A percentile compares a stretch with the other conserved stretches of the same genome.
Evolutionary conservation across 2,888 invertebrate species (phyloP).

Genomic region (Phasia obesa): DNA sequence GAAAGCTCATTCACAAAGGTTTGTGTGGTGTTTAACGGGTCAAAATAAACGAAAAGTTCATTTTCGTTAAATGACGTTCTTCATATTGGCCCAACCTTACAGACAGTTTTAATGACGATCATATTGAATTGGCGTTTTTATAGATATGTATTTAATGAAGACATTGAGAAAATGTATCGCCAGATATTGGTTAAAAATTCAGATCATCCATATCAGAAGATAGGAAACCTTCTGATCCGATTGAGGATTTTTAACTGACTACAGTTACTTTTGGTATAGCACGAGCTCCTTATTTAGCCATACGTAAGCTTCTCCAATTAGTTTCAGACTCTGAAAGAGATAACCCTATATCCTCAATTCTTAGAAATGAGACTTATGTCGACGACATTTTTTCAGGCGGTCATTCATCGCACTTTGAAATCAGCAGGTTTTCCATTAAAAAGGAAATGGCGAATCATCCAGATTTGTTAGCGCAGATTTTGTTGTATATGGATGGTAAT

Average conservation of each 20-base stretch:
- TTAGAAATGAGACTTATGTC: constrained; percentile 70
- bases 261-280: constrained; percentile 65
- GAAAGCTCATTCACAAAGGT: not conserved
- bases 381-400: too few relatives aligned
- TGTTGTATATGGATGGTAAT: too few relatives aligned
- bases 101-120: not conserved
- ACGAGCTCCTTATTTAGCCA: constrained; percentile 66
- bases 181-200: too few relatives aligned
- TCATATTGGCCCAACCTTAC: not conserved
- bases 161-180: constrained; percentile 26
- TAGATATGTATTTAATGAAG: constrained; percentile 32
- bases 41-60: too few relatives aligned
- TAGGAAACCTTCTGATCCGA: constrained; percentile 28
- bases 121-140: constrained; percentile 26
- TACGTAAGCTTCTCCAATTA: constrained; percentile 25
- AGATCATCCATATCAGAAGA: constrained; percentile 52
- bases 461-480: too few relatives aligned
- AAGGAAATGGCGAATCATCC: too few relatives aligned
- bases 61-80: too few relatives aligned
- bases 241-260: constrained; percentile 55
- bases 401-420: too few relatives aligned
- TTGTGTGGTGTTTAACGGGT: not conserved
- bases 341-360: too few relatives aligned
- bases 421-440: too few relatives aligned
- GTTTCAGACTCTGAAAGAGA: too few relatives aligned